These are phyloP conservation scores for Calliopsis andreniformis DNA, from an alignment of 1,140 invertebrate genomes.

Conservation along the genomic window DNA sequence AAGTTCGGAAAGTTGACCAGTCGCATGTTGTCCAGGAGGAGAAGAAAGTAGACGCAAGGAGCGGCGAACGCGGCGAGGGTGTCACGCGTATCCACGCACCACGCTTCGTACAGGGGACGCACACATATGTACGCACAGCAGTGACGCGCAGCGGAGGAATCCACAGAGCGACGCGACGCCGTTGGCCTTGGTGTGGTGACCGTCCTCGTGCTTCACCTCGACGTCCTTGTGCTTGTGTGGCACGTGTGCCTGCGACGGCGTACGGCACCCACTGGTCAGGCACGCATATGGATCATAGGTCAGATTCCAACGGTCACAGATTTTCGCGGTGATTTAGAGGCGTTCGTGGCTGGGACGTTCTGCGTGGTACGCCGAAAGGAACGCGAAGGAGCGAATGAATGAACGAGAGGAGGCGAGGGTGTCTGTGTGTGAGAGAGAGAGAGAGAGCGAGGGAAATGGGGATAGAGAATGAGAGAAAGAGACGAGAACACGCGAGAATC, in stretches of 20 bases:
- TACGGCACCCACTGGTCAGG: slow-evolving; percentile 33
- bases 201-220: slow-evolving; percentile 14
- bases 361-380: slow-evolving; percentile 1
- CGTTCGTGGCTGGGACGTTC: background rate
- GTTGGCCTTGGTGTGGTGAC: slow-evolving; percentile 12
- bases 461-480: slow-evolving; percentile 27
- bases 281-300: slow-evolving; percentile 79
- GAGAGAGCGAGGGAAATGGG: background rate
- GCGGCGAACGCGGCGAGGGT: slow-evolving; percentile 15
- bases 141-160: slow-evolving; percentile 33
- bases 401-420: slow-evolving; percentile 17
- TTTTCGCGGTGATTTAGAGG: background rate
- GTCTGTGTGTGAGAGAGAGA: background rate
- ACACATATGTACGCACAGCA: slow-evolving; percentile 26
- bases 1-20: background rate
- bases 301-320: slow-evolving; percentile 67
- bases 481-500: slow-evolving; percentile 57
- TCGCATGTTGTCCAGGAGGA: slow-evolving; percentile 23
- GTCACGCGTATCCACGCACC: slow-evolving; percentile 48
- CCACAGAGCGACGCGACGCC: slow-evolving; percentile 15
- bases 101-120: slow-evolving; percentile 17
- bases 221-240: slow-evolving; percentile 22
- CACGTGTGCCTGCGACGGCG: slow-evolving; percentile 32
- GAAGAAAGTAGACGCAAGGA: slow-evolving; percentile 12
- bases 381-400: background rate